Percentiles rank a stretch among this genome's conserved stretches.
Evolutionary conservation across 2,113 vertebrate genomes (phyloP).

Genomic region (Albula glossodonta): DNA sequence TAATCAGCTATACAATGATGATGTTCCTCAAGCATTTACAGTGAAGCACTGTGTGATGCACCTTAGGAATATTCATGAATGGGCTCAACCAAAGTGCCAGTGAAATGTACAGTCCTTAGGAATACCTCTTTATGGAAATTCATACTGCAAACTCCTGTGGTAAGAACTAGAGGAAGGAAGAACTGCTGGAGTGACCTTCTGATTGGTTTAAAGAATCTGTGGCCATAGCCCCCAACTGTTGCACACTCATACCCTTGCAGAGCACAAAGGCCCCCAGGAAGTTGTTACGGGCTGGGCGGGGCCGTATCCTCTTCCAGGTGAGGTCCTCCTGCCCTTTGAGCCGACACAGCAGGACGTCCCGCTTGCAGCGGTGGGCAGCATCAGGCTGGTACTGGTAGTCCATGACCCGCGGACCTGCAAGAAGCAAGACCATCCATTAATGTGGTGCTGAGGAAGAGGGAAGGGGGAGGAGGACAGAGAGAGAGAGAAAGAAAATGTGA

Average conservation of each 20-base stretch:
- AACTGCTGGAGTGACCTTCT: no score
- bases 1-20: no score
- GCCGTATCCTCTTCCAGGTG: constrained; percentile 86
- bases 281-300: constrained; percentile 76
- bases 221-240: fast-evolving
- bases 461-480: background rate
- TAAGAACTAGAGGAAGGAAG: no score
- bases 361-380: constrained; percentile 82
- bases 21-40: no score
- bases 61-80: no score
- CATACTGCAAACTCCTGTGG: no score
- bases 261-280: constrained; percentile 85
- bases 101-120: no score
- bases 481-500: background rate
- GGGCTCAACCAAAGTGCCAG: no score
- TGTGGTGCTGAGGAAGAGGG: background rate
- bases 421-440: background rate
- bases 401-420: constrained; percentile 76
- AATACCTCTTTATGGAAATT: no score
- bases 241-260: constrained; percentile 80
- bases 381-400: constrained; percentile 82
- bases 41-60: no score
- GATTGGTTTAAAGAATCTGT: background rate
- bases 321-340: constrained; percentile 66
- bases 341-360: constrained; percentile 81